A percentile compares a stretch with the other conserved stretches of the same genome.
phyloP scores from a whole-genome alignment of 2,113 vertebrate genomes.

The Talpa occidentalis region DNA sequence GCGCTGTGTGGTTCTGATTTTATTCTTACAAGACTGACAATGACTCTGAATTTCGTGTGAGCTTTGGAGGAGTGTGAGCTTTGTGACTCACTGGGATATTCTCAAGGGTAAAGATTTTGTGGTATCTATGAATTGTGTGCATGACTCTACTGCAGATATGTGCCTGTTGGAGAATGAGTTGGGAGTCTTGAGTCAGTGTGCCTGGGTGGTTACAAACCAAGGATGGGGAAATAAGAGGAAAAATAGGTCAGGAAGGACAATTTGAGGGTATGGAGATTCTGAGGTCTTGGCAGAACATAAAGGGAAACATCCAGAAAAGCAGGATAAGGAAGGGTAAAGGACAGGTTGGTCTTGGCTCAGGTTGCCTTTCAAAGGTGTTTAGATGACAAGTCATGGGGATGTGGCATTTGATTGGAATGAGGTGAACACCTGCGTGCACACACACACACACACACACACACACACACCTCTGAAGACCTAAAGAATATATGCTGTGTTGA shows the following conservation, averaged over 20 bases:
- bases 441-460: background rate
- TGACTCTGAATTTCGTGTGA: background rate
- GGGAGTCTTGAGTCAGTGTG: background rate
- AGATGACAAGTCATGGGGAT: background rate
- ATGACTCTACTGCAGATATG: background rate
- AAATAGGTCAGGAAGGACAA: background rate
- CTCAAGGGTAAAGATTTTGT: background rate
- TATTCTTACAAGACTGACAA: background rate
- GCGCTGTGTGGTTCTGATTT: background rate
- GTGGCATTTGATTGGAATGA: slow-evolving; percentile 36
- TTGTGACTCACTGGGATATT: background rate
- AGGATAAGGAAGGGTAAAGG: background rate
- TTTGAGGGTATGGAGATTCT: background rate
- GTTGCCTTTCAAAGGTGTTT: background rate
- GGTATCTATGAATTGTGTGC: background rate
- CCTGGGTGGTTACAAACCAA: background rate
- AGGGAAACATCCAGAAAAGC: background rate
- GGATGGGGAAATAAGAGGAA: background rate
- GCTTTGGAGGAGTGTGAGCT: background rate
- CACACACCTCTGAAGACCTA: slow-evolving; percentile 6
- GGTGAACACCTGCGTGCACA: background rate
- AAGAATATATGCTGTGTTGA: slow-evolving; percentile 1
- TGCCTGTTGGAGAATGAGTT: background rate
- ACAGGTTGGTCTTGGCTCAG: background rate
- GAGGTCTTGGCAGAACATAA: background rate